Conservation (phyloP, 1,140 invertebrate species). For the Argopecten irradians region DNA sequence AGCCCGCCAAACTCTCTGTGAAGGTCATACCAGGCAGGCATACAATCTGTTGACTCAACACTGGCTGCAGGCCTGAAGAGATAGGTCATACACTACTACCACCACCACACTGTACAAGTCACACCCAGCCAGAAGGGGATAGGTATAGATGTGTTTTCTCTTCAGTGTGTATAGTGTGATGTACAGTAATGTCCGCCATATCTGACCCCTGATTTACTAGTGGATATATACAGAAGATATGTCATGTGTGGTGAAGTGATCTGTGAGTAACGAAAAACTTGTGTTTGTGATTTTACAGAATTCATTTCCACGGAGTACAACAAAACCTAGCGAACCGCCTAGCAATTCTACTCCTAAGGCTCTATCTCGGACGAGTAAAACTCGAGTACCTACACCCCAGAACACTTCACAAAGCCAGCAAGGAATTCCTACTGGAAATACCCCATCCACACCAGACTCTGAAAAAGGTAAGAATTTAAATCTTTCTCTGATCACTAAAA, state of each 20-base stretch:
- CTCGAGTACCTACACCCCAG: not conserved
- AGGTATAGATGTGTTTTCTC: too few species aligned
- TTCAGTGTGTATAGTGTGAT: not conserved
- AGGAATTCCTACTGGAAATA: not conserved
- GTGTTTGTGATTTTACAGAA: constrained; percentile 8
- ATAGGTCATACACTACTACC: not conserved
- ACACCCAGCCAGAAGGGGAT: too few species aligned
- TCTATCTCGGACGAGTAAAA: constrained; percentile 7
- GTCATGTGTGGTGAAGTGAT: too few species aligned
- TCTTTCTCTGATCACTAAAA: not conserved
- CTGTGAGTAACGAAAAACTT: too few species aligned
- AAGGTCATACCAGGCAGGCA: not conserved
- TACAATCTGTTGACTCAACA: constrained; percentile 7
- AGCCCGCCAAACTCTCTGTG: constrained; percentile 13
- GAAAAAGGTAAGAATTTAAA: constrained; percentile 6
- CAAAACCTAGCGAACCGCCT: not conserved
- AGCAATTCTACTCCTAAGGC: not conserved
- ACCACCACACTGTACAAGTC: not conserved
- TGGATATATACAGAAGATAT: too few species aligned
- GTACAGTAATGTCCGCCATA: too few species aligned
- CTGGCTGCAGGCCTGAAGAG: not conserved
- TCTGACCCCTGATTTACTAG: too few species aligned
- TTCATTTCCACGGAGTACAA: not conserved
- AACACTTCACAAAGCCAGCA: not conserved
- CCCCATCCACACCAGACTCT: not conserved